Evolutionary conservation across 2,797 vertebrate genomes (phyloP).

Genomic region (Coracias cyanogaster): DNA sequence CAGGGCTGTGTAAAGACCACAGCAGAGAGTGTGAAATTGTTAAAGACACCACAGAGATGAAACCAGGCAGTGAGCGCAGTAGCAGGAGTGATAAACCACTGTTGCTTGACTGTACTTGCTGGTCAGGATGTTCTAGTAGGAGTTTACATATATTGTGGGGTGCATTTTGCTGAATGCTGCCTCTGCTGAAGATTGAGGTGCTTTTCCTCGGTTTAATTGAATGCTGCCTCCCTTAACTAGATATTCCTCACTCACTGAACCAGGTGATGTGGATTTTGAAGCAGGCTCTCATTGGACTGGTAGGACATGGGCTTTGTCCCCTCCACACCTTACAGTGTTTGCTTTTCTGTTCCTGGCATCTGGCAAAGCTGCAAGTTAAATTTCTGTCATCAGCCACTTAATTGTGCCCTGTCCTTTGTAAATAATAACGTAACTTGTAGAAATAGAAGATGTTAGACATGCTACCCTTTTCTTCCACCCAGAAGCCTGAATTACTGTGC

Average conservation of each 20-base stretch:
- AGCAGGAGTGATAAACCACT: background rate
- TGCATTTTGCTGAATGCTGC: background rate
- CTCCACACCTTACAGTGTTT: background rate
- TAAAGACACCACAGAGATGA: conserved; percentile 33
- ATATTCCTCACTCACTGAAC: background rate
- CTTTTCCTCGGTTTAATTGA: background rate
- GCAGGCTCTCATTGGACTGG: background rate
- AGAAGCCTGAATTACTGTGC: background rate
- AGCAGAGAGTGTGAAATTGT: conserved; percentile 51
- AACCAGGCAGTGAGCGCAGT: conserved; percentile 28
- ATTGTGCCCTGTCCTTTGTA: background rate
- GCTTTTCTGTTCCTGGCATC: background rate
- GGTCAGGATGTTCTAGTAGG: background rate
- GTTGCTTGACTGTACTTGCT: background rate
- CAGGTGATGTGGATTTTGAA: background rate
- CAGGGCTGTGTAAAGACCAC: conserved; percentile 38
- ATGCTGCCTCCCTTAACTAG: background rate
- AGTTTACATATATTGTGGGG: background rate
- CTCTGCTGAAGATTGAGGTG: background rate
- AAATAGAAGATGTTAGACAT: background rate
- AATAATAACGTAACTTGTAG: background rate
- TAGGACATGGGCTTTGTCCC: background rate
- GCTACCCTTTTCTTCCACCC: background rate
- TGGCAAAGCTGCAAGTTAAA: background rate
- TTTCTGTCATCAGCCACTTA: background rate